phyloP scores from a whole-genome alignment of 2,113 vertebrate species.

The Podocnemis expansa region DNA sequence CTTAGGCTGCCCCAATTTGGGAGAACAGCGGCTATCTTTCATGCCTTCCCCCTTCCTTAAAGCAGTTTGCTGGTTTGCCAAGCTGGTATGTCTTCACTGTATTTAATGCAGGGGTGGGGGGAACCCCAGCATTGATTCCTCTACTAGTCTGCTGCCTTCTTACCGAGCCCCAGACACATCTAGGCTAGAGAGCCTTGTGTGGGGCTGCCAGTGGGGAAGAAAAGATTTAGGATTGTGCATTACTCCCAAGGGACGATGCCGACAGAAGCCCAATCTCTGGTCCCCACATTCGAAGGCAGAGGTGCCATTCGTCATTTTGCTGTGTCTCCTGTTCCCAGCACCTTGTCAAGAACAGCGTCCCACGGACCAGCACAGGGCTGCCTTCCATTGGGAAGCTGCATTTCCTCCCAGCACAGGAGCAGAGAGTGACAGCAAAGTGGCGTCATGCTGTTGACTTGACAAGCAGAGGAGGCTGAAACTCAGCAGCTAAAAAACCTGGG shows the following conservation, averaged over 20 bases:
- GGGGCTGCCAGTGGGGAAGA: not conserved
- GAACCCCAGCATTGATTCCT: not conserved
- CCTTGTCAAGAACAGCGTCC: not conserved
- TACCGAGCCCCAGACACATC: not conserved
- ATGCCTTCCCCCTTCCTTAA: not conserved
- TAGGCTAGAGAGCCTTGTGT: not conserved
- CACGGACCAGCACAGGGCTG: not conserved
- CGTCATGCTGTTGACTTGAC: not conserved
- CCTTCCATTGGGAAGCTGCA: not conserved
- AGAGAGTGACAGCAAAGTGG: not conserved
- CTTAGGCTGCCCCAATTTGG: not conserved
- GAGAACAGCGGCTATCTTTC: not conserved
- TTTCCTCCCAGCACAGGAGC: not conserved
- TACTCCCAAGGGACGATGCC: not conserved
- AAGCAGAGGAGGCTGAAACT: not conserved
- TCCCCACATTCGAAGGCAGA: not conserved
- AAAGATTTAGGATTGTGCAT: not conserved
- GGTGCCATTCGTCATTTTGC: not conserved
- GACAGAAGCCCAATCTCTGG: not conserved
- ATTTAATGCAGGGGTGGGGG: no score
- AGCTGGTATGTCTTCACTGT: not conserved
- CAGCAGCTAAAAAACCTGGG: not conserved
- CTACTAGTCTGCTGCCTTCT: not conserved
- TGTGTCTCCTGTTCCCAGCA: not conserved
- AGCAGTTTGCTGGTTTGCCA: not conserved